Evolutionary conservation across 2,113 vertebrate species (phyloP).

Genomic region (Hippocampus mohnikei): DNA sequence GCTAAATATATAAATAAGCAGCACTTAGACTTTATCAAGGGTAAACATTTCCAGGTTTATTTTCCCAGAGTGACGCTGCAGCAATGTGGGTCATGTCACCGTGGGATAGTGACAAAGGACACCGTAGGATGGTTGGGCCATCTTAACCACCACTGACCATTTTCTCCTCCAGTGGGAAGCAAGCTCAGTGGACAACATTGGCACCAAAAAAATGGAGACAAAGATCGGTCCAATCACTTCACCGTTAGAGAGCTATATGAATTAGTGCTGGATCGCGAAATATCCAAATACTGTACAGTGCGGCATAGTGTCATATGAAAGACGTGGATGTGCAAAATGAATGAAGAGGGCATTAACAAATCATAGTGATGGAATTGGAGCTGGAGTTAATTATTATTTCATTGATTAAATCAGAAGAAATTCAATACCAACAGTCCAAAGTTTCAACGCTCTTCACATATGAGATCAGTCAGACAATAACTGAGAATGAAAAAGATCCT

Average conservation of each 20-base stretch:
- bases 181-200: conserved; percentile 33
- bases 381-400: background rate
- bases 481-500: background rate
- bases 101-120: background rate
- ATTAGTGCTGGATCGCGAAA: conserved; percentile 26
- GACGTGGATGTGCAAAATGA: conserved; percentile 10
- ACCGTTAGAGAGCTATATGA: conserved; percentile 32
- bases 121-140: conserved; percentile 33
- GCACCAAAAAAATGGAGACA: conserved; percentile 22
- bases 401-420: background rate
- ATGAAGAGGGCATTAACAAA: background rate
- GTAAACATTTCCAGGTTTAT: background rate
- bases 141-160: conserved; percentile 31
- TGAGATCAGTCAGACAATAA: background rate
- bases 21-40: background rate
- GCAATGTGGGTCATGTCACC: conserved; percentile 16
- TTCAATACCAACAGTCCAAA: background rate
- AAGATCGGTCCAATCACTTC: conserved; percentile 26
- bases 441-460: background rate
- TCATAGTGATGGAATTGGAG: background rate
- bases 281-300: conserved; percentile 3
- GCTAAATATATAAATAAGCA: background rate
- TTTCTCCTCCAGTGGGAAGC: conserved; percentile 27
- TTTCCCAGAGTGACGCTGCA: conserved; percentile 5
- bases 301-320: conserved; percentile 11